Evolutionary conservation across 2,797 vertebrate species (phyloP).

Genomic region (Periophthalmus magnuspinnatus): DNA sequence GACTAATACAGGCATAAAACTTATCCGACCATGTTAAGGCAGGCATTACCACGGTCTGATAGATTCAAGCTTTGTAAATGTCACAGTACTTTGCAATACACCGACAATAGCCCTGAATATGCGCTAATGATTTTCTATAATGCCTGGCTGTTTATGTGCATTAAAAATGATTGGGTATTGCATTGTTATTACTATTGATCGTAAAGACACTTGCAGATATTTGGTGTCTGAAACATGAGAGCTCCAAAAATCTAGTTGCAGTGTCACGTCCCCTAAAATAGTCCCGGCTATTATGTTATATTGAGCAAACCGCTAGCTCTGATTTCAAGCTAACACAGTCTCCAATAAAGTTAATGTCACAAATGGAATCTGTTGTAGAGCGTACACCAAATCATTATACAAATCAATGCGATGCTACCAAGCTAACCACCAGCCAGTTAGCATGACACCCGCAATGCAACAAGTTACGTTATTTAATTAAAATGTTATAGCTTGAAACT

Average conservation of each 20-base stretch:
- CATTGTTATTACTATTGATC: not conserved
- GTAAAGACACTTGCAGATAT: not conserved
- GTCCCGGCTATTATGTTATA: not conserved
- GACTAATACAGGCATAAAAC: not conserved
- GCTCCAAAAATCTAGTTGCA: not conserved
- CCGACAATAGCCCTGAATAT: not conserved
- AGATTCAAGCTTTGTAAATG: conserved; percentile 1
- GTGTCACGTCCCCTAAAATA: not conserved
- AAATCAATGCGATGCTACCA: not conserved
- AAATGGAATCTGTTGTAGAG: not conserved
- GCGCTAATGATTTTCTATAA: not conserved
- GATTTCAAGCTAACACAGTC: not conserved
- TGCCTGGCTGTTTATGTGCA: not conserved
- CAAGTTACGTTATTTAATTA: not conserved
- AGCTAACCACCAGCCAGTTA: too few relatives aligned
- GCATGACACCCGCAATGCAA: too few relatives aligned
- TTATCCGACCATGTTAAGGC: too few relatives aligned
- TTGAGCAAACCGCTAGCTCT: not conserved
- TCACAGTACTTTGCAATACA: not conserved
- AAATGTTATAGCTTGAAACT: too few relatives aligned
- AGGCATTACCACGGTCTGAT: too few relatives aligned
- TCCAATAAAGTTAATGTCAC: not conserved
- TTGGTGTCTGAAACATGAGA: not conserved
- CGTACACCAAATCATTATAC: not conserved
- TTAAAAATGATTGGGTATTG: not conserved